Percentiles rank a stretch among this genome's conserved stretches.
phyloP scores from a whole-genome alignment of 2,888 invertebrate species.

The Stenodera caucasica region DNA sequence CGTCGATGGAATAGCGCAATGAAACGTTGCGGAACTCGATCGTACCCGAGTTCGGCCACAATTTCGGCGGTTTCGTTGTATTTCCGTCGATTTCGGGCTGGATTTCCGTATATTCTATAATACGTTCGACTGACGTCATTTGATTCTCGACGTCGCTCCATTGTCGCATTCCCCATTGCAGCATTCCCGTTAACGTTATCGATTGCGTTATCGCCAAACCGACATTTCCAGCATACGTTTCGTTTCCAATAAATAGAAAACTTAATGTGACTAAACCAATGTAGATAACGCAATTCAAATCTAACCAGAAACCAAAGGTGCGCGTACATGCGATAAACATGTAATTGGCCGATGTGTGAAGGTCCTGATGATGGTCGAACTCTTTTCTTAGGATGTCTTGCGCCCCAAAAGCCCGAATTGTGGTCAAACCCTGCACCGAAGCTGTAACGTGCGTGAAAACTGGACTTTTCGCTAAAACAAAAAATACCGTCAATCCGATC shows the following conservation, averaged over 20 bases:
- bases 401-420: slow-evolving; percentile 72
- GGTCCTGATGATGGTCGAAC: slow-evolving; percentile 66
- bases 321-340: slow-evolving; percentile 65
- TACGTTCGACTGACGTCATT: slow-evolving; percentile 89
- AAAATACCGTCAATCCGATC: neutral
- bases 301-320: slow-evolving; percentile 73
- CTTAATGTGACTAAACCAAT: slow-evolving; percentile 22
- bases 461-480: slow-evolving; percentile 69
- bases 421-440: slow-evolving; percentile 74
- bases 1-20: too few relatives aligned
- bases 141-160: slow-evolving; percentile 62
- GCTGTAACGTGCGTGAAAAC: slow-evolving; percentile 77
- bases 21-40: too few relatives aligned
- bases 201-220: slow-evolving; percentile 53
- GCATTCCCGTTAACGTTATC: slow-evolving; percentile 58
- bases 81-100: slow-evolving; percentile 57
- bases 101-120: slow-evolving; percentile 77
- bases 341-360: slow-evolving; percentile 76
- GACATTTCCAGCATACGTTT: slow-evolving; percentile 48
- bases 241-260: slow-evolving; percentile 22
- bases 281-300: slow-evolving; percentile 51
- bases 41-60: slow-evolving; percentile 74
- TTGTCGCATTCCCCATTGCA: slow-evolving; percentile 81
- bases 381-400: slow-evolving; percentile 64
- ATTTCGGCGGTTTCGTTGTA: slow-evolving; percentile 67